Evolutionary conservation across 2,888 invertebrate genomes (phyloP).

Genomic region (Drosophila ezoana): DNA sequence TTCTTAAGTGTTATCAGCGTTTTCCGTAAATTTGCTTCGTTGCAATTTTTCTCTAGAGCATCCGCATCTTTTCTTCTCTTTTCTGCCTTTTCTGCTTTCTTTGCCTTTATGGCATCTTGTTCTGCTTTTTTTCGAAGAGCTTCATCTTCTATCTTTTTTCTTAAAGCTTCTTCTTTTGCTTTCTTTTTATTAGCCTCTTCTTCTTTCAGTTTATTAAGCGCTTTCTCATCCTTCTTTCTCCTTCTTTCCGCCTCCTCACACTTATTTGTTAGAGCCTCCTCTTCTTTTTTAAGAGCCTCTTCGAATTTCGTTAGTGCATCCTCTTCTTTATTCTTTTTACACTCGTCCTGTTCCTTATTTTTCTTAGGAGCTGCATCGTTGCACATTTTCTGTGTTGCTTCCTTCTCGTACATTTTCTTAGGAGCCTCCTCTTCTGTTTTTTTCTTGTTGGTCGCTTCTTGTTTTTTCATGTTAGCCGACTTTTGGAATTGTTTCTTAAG

Average conservation of each 20-base stretch:
- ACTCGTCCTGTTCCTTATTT: background rate
- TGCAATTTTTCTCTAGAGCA: background rate
- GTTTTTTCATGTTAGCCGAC: background rate
- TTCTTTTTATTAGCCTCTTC: background rate
- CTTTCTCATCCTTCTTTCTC: background rate
- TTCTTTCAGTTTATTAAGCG: background rate
- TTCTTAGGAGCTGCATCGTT: background rate
- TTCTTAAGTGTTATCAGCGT: background rate
- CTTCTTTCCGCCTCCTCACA: background rate
- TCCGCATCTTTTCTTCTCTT: background rate
- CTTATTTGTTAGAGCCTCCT: background rate
- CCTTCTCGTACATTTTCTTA: background rate
- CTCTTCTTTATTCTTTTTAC: no score
- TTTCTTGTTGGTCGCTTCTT: background rate
- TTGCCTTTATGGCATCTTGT: background rate
- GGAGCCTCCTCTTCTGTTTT: no score
- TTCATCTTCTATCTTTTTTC: background rate
- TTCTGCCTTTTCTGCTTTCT: background rate
- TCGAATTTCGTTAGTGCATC: background rate
- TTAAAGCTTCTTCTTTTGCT: background rate
- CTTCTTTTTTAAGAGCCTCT: background rate
- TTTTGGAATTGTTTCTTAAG: background rate
- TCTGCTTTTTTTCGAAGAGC: background rate
- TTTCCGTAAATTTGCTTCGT: background rate
- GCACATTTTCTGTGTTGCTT: background rate